Percentiles rank a stretch among this genome's conserved stretches.
Evolutionary conservation across 2,888 invertebrate species (phyloP).

Genomic region (Eupelmus urozonus): DNA sequence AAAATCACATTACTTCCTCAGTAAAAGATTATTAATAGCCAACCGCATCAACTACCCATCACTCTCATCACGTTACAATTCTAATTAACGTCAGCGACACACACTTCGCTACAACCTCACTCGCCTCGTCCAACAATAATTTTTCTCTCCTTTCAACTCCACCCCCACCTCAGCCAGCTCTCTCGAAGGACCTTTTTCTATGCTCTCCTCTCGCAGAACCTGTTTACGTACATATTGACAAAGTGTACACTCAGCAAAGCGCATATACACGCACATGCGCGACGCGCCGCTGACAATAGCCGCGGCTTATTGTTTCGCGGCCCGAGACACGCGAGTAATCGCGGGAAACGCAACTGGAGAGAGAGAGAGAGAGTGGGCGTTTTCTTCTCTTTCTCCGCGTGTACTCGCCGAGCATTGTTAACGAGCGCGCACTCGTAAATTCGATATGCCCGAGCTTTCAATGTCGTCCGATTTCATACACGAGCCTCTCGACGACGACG

Average conservation of each 20-base stretch:
- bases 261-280: neutral
- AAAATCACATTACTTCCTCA: too few species aligned
- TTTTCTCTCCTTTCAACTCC: neutral
- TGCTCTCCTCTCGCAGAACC: neutral
- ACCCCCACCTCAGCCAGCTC: neutral
- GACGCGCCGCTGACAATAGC: constrained; percentile 40
- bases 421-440: constrained; percentile 6
- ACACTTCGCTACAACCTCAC: neutral
- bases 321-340: neutral
- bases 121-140: too few species aligned
- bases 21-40: too few species aligned
- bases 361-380: neutral
- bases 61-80: neutral
- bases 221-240: constrained; percentile 23
- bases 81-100: neutral
- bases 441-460: constrained; percentile 4
- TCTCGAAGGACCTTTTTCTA: too few species aligned
- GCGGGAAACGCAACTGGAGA: too few species aligned
- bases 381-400: too few species aligned
- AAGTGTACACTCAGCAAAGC: too few species aligned
- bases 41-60: neutral
- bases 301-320: constrained; percentile 34
- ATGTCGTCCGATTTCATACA: neutral
- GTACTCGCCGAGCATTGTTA: neutral
- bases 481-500: neutral